Base-by-base conservation (phyloP, 2,888 invertebrate genomes). In the Pristionchus entomophagus region DNA sequence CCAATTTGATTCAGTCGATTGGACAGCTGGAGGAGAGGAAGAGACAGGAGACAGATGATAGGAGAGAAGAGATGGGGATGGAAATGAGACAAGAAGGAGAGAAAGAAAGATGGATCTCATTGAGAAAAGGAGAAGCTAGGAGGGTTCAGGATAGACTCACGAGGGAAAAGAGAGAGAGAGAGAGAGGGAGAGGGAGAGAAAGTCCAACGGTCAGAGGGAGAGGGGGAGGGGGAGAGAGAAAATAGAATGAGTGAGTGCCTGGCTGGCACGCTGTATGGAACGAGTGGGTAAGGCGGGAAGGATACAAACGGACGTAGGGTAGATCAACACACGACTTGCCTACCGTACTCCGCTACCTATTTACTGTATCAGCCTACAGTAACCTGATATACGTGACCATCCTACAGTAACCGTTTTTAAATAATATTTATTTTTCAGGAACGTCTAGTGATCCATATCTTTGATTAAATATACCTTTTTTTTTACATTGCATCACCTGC, bases 161-260 rank as follows among this genome's bases (percentile, higher is more conserved):
- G 45, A 45, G 77, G 65, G 35, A 29, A 65, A 8, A 8, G 59
- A 26, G 35, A 32, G 65, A 65, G n/a, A n/a, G n/a, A n/a, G n/a
- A n/a, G n/a, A n/a, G n/a, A 35, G 65, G 65, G n/a, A 29, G n/a
- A n/a, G n/a, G 26, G 26, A 77, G 45, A 14, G 77, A 65, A 22
- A 35, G 35, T 14, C 17, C 65, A 59, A 22, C 26, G 59, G 59
- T 35, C 35, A 65, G 41, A 77, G 45, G 77, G 77, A 45, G n/a
- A 14, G 26, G 77, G 26, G 32, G 45, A 26, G 10, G n/a, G 77
- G 45, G 41, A n/a, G n/a, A 26, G 77, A 26, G n/a, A 41, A 41
- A 45, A 77, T 45, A 26, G n/a, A 45, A 77, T 77, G 77, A 77
- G 77, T 45, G 77, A 77, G 77, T 77, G 77, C 17, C 65, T 65